Evolutionary conservation across 2,113 vertebrate genomes (phyloP), one percentile per base, ranked within the genome.

Genomic region (Antechinus flavipes): DNA sequence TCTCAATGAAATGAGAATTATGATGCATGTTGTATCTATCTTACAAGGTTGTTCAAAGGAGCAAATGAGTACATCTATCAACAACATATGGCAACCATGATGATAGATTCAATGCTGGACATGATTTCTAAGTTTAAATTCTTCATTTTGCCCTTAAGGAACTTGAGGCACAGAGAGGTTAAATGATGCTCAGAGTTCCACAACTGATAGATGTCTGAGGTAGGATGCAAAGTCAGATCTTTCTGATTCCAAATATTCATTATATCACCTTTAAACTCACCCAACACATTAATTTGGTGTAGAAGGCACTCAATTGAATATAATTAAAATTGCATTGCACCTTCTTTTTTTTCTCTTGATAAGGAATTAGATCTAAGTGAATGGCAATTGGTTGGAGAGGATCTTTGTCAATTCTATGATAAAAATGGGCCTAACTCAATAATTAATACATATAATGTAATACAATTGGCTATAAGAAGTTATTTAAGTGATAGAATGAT

Each of bases 321-420:
- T 8, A 84, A 84, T 96, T 96, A 53, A 93, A 95, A 93, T 93
- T 90, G 6, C 0, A 89, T 56, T 96, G 94, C 89, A 92, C 95
- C 56, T 58, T 96, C 56, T 58, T 11, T 89, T 97, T n/a, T n/a
- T n/a, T n/a, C n/a, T n/a, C n/a, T n/a, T n/a, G n/a, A n/a, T n/a
- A n/a, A n/a, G n/a, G n/a, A n/a, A n/a, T n/a, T n/a, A n/a, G n/a
- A n/a, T n/a, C n/a, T n/a, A n/a, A n/a, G n/a, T n/a, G n/a, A n/a
- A n/a, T n/a, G n/a, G n/a, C n/a, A n/a, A n/a, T n/a, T n/a, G n/a
- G n/a, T n/a, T n/a, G n/a, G n/a, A n/a, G n/a, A n/a, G n/a, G n/a
- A n/a, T n/a, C n/a, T n/a, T n/a, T n/a, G n/a, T n/a, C n/a, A n/a
- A n/a, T n/a, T n/a, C n/a, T n/a, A n/a, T n/a, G n/a, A n/a, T n/a